These are phyloP conservation scores for Sussaba pulchella DNA, from an alignment of 2,888 invertebrate genomes.

Conservation along the genomic window DNA sequence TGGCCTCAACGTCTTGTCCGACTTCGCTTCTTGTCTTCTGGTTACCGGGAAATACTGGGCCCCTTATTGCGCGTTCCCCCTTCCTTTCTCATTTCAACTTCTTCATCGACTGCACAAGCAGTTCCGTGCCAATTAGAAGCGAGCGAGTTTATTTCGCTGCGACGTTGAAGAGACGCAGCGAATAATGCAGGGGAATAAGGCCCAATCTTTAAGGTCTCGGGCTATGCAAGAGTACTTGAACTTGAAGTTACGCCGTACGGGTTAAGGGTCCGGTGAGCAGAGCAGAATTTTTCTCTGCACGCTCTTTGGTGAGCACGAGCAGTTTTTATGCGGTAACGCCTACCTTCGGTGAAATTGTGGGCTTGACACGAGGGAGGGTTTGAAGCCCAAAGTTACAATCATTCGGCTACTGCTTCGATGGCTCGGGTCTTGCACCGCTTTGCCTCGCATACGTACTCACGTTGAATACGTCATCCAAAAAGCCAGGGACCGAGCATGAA, in stretches of 20 bases:
- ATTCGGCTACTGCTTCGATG: slow-evolving; percentile 8
- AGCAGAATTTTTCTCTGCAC: not conserved
- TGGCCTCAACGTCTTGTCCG: slow-evolving; percentile 5
- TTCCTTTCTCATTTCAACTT: slow-evolving; percentile 8
- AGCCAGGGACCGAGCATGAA: not conserved
- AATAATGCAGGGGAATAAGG: not conserved
- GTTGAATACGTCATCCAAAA: slow-evolving; percentile 15
- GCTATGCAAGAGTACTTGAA: slow-evolving; percentile 5
- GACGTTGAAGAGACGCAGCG: not conserved
- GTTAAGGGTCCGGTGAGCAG: not conserved
- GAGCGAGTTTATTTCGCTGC: slow-evolving; percentile 13
- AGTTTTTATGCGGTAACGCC: slow-evolving; percentile 34
- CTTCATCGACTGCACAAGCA: slow-evolving; percentile 20
- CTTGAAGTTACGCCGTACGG: too few relatives aligned
- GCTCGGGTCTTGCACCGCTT: not conserved
- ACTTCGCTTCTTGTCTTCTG: slow-evolving; percentile 25
- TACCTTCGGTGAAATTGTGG: slow-evolving; percentile 54
- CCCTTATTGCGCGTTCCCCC: not conserved
- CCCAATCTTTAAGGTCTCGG: slow-evolving; percentile 13
- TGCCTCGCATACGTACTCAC: slow-evolving; percentile 11
- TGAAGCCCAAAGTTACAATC: slow-evolving; percentile 18
- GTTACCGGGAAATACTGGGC: slow-evolving; percentile 26
- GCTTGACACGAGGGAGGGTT: slow-evolving; percentile 35
- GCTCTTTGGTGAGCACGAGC: too few relatives aligned
- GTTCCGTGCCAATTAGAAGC: slow-evolving; percentile 25